phyloP scores from a whole-genome alignment of 2,113 vertebrate genomes.

The Tyrannus savana region DNA sequence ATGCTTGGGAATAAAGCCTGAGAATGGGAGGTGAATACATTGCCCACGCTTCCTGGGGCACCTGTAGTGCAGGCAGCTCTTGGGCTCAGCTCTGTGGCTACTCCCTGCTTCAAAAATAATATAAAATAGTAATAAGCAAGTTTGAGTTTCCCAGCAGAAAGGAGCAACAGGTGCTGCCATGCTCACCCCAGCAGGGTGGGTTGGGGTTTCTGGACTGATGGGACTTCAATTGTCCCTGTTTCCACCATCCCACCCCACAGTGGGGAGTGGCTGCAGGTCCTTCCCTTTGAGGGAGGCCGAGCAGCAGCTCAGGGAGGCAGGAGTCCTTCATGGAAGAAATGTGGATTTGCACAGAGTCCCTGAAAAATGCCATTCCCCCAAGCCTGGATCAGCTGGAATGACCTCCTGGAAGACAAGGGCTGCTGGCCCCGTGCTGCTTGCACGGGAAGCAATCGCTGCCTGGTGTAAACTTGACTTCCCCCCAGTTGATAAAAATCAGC shows the following conservation, averaged over 20 bases:
- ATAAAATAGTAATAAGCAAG: not conserved
- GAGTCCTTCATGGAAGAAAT: not conserved
- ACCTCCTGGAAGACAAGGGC: not conserved
- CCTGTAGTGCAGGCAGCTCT: not conserved
- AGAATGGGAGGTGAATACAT: not conserved
- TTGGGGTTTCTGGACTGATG: not conserved
- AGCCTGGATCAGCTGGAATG: not conserved
- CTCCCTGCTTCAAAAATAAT: not conserved
- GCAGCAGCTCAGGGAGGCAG: not conserved
- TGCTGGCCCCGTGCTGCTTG: accelerated
- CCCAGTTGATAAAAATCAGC: not conserved
- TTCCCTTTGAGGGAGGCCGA: not conserved
- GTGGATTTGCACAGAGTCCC: not conserved
- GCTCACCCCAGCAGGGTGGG: accelerated
- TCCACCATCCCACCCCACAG: accelerated
- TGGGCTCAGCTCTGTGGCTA: not conserved
- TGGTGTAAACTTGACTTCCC: not conserved
- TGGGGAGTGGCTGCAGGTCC: accelerated
- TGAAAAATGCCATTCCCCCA: not conserved
- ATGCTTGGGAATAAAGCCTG: not conserved
- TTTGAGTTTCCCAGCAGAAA: not conserved
- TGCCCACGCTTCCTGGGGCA: not conserved
- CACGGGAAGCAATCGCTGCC: not conserved
- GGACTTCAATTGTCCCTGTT: not conserved
- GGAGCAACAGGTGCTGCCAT: not conserved